These are phyloP conservation scores for Neotoxoptera formosana DNA, from an alignment of 1,140 invertebrate genomes.

Conservation along the genomic window DNA sequence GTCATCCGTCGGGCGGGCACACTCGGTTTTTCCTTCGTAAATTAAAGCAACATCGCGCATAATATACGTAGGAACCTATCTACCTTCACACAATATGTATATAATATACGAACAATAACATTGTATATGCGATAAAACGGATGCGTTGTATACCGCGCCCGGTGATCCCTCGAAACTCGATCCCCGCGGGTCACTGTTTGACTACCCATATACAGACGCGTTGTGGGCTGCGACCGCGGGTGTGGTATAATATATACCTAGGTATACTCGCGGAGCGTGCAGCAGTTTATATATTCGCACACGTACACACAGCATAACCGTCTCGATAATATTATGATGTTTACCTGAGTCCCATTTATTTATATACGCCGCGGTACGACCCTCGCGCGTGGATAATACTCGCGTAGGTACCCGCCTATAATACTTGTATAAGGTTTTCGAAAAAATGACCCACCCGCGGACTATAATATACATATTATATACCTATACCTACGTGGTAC, in stretches of 20 bases:
- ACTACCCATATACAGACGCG: not conserved
- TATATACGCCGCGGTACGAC: not conserved
- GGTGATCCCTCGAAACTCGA: not conserved
- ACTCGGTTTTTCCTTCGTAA: not conserved
- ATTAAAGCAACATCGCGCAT: not conserved
- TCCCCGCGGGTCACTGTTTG: not conserved
- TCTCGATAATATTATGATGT: not conserved
- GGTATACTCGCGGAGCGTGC: not conserved
- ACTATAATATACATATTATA: not conserved
- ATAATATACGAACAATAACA: no score
- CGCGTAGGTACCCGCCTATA: no score
- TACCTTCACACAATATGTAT: no score
- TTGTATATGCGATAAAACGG: not conserved
- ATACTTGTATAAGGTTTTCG: not conserved
- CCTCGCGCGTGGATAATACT: not conserved
- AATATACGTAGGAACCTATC: no score
- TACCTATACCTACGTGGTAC: no score
- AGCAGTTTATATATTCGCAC: not conserved
- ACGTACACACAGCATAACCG: not conserved
- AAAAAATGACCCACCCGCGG: not conserved
- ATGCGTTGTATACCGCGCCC: not conserved
- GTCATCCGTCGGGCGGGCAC: not conserved
- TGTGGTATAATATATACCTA: no score
- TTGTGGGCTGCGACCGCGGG: not conserved
- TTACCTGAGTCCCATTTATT: slow-evolving; percentile 6